Percentiles rank a stretch among this genome's conserved stretches.
Conservation (phyloP, 2,888 invertebrate genomes). For the Artemia sp. region DNA sequence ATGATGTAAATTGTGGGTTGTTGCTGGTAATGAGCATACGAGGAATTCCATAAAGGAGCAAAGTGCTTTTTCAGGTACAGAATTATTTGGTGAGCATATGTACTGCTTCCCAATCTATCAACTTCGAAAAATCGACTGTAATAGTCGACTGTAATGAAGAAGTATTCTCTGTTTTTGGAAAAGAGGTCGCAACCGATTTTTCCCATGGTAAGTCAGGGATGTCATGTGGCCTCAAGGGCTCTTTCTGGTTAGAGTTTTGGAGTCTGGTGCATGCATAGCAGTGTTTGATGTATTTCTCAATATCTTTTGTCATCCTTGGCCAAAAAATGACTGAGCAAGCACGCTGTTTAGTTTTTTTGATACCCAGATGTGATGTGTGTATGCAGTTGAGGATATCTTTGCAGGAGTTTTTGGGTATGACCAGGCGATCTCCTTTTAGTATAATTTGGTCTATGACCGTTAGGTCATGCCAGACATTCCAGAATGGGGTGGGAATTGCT, state of each 20-base stretch:
- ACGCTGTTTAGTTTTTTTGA: not conserved
- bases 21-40: not conserved
- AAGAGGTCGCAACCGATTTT: too few species aligned
- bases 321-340: not conserved
- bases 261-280: too few species aligned
- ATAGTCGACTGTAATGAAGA: not conserved
- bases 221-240: too few species aligned
- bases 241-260: too few species aligned
- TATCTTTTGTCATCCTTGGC: not conserved
- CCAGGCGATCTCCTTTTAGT: not conserved
- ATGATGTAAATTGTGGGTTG: not conserved
- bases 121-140: not conserved
- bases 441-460: too few species aligned
- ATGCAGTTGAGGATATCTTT: not conserved
- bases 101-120: not conserved
- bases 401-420: not conserved
- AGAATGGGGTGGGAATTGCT: too few species aligned
- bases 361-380: not conserved
- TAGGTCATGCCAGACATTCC: too few species aligned
- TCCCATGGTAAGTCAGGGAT: too few species aligned
- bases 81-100: not conserved
- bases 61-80: not conserved
- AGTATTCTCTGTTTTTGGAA: not conserved
- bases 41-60: not conserved
- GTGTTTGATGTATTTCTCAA: too few species aligned